Percentiles rank a stretch among this genome's conserved stretches.
Evolutionary conservation across 1,140 invertebrate genomes (phyloP).

Genomic region (Euura lappo): DNA sequence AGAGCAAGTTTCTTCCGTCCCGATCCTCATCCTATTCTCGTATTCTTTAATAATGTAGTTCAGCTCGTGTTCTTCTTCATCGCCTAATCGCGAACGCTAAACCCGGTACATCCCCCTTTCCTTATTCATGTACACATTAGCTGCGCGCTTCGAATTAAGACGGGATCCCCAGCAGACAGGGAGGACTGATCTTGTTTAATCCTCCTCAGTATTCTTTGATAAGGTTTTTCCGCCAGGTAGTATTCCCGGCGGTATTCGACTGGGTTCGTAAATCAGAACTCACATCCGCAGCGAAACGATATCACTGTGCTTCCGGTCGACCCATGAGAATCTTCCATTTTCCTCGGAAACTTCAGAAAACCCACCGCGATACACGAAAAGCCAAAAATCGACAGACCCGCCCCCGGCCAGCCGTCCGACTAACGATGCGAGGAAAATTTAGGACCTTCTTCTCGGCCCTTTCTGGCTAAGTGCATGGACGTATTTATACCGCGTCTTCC

Average conservation of each 20-base stretch:
- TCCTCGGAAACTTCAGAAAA: too few species aligned
- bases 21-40: too few species aligned
- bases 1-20: too few species aligned
- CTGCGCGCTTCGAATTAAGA: too few species aligned
- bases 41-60: too few species aligned
- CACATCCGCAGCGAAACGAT: background rate
- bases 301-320: slow-evolving; percentile 10
- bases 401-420: background rate
- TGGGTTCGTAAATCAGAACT: background rate
- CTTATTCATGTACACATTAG: too few species aligned
- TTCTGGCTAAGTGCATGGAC: background rate
- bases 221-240: too few species aligned
- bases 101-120: too few species aligned
- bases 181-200: background rate
- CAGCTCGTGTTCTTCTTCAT: too few species aligned
- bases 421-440: slow-evolving; percentile 17
- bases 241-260: too few species aligned
- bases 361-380: background rate
- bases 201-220: background rate
- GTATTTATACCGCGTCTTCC: background rate
- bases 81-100: too few species aligned
- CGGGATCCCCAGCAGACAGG: too few species aligned
- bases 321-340: background rate
- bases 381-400: background rate
- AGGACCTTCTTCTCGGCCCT: background rate